phyloP scores from a whole-genome alignment of 2,797 vertebrate genomes.

The Percopsis omiscomaycus region DNA sequence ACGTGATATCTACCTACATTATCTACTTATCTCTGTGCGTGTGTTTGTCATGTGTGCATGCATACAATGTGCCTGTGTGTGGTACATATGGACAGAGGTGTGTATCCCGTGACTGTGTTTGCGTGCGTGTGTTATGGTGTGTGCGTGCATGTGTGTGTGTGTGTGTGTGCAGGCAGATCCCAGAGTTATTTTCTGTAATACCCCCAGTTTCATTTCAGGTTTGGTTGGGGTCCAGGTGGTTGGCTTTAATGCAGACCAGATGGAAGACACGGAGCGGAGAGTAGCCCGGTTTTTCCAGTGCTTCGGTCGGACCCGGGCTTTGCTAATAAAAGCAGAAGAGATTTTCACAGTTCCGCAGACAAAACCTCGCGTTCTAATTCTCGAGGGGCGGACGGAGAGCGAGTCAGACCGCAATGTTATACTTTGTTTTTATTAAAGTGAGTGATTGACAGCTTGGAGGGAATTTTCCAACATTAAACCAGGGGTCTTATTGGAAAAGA shows the following conservation, averaged over 20 bases:
- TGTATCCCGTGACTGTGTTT: constrained; percentile 14
- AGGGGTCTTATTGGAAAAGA: constrained; percentile 79
- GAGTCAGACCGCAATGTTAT: constrained; percentile 82
- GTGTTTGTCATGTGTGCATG: too few species aligned
- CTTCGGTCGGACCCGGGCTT: constrained; percentile 73
- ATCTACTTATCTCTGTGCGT: too few species aligned
- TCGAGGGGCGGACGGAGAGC: constrained; percentile 74
- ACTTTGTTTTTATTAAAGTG: constrained; percentile 85
- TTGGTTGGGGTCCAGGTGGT: constrained; percentile 82
- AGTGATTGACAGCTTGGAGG: constrained; percentile 81
- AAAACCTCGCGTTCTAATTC: constrained; percentile 79
- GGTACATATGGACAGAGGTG: background rate
- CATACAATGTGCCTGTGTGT: background rate
- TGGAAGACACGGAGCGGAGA: constrained; percentile 73
- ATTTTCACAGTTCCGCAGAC: constrained; percentile 84
- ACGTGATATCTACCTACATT: background rate
- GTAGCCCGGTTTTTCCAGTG: constrained; percentile 80
- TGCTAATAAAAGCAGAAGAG: constrained; percentile 82
- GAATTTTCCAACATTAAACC: constrained; percentile 83
- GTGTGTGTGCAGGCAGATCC: constrained; percentile 52
- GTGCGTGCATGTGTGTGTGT: constrained; percentile 35
- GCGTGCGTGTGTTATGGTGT: constrained; percentile 5
- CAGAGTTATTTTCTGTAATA: constrained; percentile 79
- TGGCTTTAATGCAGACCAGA: constrained; percentile 82
- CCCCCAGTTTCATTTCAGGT: constrained; percentile 82